Evolutionary conservation across 2,888 invertebrate genomes (phyloP), one percentile per base, ranked within the genome.

Genomic region (Hyppa rectilinea): DNA sequence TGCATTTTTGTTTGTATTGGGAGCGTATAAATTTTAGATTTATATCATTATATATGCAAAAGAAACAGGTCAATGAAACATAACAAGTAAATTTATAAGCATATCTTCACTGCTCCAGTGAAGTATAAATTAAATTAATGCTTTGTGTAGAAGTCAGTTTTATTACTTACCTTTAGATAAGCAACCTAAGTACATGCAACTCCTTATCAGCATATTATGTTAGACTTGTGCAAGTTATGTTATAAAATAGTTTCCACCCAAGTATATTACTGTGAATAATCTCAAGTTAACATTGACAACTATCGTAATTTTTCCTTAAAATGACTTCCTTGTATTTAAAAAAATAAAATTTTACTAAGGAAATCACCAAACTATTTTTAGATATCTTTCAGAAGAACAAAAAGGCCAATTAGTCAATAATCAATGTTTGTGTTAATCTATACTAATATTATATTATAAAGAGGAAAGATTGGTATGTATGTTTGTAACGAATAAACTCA

Each of bases 131-230:
- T 40, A 31, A 45, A 73, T 49, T 17, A 52, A 56, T 49, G 38
- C 47, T 55, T 50, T 45, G 23, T 50, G 34, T 23, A 43, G 36
- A 65, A 55, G 14, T 49, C 38, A 64, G 40, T 63, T 66, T 66
- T 72, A 77, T 58, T 53, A 58, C 56, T 65, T 31, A 63, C 66
- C 53, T 64, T 56, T 52, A 74, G 69, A 70, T 80, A 70, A 64
- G 64, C 53, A 47, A 61, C n/a, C 34, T 23, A 70, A 70, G 63
- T 73, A 69, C 50, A 63, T 53, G 38, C 50, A 65, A 55, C 38
- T 45, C 53, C 67, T 78, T 81, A 81, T 78, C 78, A 63, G 60
- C 26, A 64, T n/a, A 56, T n/a, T 45, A 23, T 55, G 49, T 50
- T 29, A 61, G 45, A 47, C 61, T 59, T 72, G 23, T 20, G 26